Base-by-base conservation (phyloP, 2,888 invertebrate genomes). In the Cosmopolites sordidus region DNA sequence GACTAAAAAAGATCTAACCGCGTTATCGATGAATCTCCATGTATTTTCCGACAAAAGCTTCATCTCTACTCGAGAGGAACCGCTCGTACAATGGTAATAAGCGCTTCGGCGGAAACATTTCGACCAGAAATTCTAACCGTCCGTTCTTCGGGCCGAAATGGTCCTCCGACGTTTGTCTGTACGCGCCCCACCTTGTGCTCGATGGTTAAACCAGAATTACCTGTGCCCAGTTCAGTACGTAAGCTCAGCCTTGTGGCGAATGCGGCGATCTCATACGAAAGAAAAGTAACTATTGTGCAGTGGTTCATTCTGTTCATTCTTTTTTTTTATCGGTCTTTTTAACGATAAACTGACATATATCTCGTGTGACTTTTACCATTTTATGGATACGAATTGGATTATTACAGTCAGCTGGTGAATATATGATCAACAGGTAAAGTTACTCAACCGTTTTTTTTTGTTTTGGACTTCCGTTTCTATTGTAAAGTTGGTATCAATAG, bases 351-450 rank as follows among this genome's bases (percentile, higher is more conserved):
- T 22, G 22, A 22, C 22, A 11, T 3, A 5, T 11, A 33, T 12
- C 12, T 33, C 12, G 33, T 12, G 33, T 33, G 33, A 33, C 11
- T 33, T 33, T 33, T 33, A 12, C 3, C 12, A 3, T 4, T 33
- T 33, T 33, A 33, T 33, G 33, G 33, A 33, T 33, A 33, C 33
- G 33, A 9, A 33, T 33, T 33, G 33, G 33, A 33, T 33, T 33
- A 33, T 12, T 11, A 33, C 33, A 11, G 12, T 33, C 33, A 12
- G 33, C 33, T 12, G 33, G 33, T 33, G 12, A 33, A 33, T 22
- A 22, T 22, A 22, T 22, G 22, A 5, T n/a, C 33, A 33, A 33
- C 33, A 33, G 33, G 33, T 33, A 33, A 33, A 33, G 33, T 33
- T 33, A 22, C 22, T 22, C 22, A 22, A 22, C 22, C 22, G 22